These are phyloP conservation scores for Mesopsocus fuscifrons DNA, from an alignment of 2,888 invertebrate genomes.

Conservation along the genomic window DNA sequence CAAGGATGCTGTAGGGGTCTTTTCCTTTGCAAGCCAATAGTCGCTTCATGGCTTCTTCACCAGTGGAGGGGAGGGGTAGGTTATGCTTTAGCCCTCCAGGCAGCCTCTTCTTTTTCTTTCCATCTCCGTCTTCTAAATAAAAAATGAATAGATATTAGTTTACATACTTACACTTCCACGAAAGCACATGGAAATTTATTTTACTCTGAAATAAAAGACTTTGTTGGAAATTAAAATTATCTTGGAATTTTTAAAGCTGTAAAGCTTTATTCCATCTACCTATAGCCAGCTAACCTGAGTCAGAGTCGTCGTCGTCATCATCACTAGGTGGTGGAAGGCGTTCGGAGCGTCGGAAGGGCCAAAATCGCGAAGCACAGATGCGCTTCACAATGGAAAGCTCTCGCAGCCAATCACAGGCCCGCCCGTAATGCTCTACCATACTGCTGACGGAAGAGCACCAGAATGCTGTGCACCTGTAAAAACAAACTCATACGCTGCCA, in stretches of 20 bases:
- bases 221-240: no score
- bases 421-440: neutral
- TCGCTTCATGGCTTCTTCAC: conserved; percentile 89
- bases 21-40: conserved; percentile 84
- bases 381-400: conserved; percentile 14
- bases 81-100: conserved; percentile 42
- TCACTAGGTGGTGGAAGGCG: neutral
- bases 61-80: conserved; percentile 68
- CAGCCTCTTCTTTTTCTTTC: conserved; percentile 20
- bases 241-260: no score
- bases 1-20: conserved; percentile 60
- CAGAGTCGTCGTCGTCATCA: neutral
- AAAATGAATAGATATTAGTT: conserved; percentile 2
- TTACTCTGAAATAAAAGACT: no score
- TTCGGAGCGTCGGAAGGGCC: neutral
- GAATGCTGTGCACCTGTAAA: conserved; percentile 18
- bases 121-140: conserved; percentile 10
- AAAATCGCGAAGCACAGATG: conserved; percentile 3
- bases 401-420: conserved; percentile 21
- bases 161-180: no score
- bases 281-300: conserved; percentile 10
- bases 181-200: no score
- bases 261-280: no score
- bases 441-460: conserved; percentile 21
- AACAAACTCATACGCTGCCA: no score